Percentiles rank a stretch among this genome's conserved stretches.
These are phyloP conservation scores for Urocyon cinereoargenteus DNA, from an alignment of 2,797 vertebrate genomes.

Conservation along the genomic window DNA sequence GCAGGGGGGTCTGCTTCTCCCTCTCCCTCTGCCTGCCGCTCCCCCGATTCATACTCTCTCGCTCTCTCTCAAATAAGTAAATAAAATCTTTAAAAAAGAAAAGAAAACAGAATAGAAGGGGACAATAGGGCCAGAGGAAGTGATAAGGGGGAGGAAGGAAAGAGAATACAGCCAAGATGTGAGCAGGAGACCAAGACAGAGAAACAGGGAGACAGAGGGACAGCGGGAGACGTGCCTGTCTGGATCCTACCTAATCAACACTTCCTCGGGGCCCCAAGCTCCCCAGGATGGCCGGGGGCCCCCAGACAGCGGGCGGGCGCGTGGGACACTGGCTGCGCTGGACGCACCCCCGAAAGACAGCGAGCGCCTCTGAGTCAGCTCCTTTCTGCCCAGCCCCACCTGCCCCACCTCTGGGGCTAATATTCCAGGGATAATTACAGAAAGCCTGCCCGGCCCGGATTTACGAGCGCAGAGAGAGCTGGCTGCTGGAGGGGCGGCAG, in stretches of 20 bases:
- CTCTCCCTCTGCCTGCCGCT: too few species aligned
- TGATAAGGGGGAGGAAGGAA: neutral
- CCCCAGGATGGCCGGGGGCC: neutral
- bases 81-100: neutral
- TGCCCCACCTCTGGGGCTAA: slow-evolving; percentile 69
- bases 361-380: slow-evolving; percentile 70
- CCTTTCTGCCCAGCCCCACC: slow-evolving; percentile 65
- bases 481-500: neutral
- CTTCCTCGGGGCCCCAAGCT: slow-evolving; percentile 36
- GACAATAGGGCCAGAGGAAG: neutral
- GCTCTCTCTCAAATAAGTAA: too few species aligned
- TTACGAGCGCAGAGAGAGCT: slow-evolving; percentile 63
- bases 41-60: too few species aligned
- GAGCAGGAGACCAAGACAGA: neutral
- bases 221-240: too few species aligned
- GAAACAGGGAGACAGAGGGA: neutral
- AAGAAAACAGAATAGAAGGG: neutral
- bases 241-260: neutral
- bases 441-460: slow-evolving; percentile 64
- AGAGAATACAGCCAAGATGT: neutral
- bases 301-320: neutral
- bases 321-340: slow-evolving; percentile 1
- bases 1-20: too few species aligned
- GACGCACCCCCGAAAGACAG: slow-evolving; percentile 63
- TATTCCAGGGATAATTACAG: slow-evolving; percentile 75